Evolutionary conservation across 2,113 vertebrate genomes (phyloP).

Genomic region (Rhipidura dahli): DNA sequence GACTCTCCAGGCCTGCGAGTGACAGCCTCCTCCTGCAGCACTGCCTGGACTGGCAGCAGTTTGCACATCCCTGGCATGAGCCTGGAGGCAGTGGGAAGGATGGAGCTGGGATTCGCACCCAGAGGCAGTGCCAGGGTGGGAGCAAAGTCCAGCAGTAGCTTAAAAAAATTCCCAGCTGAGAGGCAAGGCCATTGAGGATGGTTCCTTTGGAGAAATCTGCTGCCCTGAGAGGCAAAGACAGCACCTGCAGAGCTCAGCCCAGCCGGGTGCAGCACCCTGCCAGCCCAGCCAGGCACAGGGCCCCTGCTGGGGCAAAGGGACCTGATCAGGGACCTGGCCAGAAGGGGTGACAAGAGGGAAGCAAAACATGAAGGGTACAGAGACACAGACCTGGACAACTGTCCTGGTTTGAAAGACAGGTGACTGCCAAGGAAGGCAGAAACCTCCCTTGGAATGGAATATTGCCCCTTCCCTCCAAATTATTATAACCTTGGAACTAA

Average conservation of each 20-base stretch:
- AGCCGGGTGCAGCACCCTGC: fast-evolving
- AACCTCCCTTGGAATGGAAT: background rate
- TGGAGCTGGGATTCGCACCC: fast-evolving
- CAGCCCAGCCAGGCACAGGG: background rate
- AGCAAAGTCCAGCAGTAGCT: background rate
- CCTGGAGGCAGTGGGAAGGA: background rate
- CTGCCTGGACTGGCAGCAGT: background rate
- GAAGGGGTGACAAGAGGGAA: background rate
- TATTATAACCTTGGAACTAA: background rate
- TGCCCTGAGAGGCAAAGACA: background rate
- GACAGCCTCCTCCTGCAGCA: fast-evolving
- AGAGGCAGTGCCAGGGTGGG: too few relatives aligned
- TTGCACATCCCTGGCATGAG: too few relatives aligned
- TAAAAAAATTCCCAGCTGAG: background rate
- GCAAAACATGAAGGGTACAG: background rate
- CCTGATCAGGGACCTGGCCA: too few relatives aligned
- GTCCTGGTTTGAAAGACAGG: background rate
- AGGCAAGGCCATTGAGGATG: fast-evolving
- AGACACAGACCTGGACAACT: background rate
- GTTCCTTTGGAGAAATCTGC: background rate
- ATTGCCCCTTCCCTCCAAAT: background rate
- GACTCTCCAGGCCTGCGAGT: fast-evolving
- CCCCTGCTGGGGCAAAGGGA: background rate
- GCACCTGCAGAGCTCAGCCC: fast-evolving
- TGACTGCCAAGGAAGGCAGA: too few relatives aligned